Base-by-base conservation (phyloP, 2,888 invertebrate species). In the Diabrotica balteata region DNA sequence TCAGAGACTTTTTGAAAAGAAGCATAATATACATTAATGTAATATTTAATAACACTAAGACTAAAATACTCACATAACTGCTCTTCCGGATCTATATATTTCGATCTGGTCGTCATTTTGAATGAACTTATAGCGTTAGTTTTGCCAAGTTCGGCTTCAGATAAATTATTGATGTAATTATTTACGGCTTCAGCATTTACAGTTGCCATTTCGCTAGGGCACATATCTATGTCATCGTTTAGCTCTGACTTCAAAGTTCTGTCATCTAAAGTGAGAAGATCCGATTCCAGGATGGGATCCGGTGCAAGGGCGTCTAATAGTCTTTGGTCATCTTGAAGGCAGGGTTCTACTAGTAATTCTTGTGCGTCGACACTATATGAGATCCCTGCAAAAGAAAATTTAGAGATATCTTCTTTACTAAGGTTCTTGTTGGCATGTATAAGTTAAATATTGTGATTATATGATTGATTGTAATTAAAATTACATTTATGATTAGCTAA, bases 311-410 rank as follows among this genome's bases (percentile, higher is more conserved):
- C 74, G 70, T 80, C 80, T 54, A 81, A 75, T 62, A 84, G 76
- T 59, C 80, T 80, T 66, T 82, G 80, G 49, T 83, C 79, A 59
- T 83, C 81, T 69, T 83, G 80, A 7, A 83, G 73, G 72, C 81
- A 82, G 44, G 77, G 75, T 64, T 82, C 81, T 6, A 83, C 83
- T 57, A 83, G 72, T 65, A 83, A 78, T 65, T 80, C 79, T 68
- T 81, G 80, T 17, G 79, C 75, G 59, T 78, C 77, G 7, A 81
- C 79, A 68, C 78, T 80, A 62, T 80, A 81, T 1, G 79, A 79
- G 64, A 80, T 78, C 11, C 80, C 75, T 75, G 46, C 9, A 66
- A 59, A 32, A 67, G 7, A 9, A 8, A 32, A 32, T 32, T 32
- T 32, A 5, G 32, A 32, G 32, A 32, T 32, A 32, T 32, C 0